These are phyloP conservation scores for Caenorhabditis sp. DNA, from an alignment of 2,888 invertebrate species.

Conservation along the genomic window DNA sequence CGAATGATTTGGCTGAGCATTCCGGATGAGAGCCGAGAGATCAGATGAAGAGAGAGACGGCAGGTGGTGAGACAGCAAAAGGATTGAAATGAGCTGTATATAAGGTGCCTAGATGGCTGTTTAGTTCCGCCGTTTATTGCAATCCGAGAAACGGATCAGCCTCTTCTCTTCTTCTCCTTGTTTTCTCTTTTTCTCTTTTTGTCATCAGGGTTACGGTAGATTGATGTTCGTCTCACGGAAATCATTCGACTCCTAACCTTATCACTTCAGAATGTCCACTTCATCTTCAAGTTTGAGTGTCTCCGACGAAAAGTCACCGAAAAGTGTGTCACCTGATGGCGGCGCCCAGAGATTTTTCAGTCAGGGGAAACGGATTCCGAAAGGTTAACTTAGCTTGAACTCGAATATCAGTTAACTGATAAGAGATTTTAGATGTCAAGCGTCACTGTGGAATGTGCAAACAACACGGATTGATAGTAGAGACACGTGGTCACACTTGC, in stretches of 20 bases:
- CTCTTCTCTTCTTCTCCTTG: no score
- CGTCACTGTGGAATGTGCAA: conserved; percentile 81
- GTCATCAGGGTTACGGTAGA: no score
- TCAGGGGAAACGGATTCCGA: conserved; percentile 74
- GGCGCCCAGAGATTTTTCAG: conserved; percentile 68
- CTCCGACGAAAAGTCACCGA: conserved; percentile 14
- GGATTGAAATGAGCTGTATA: background rate
- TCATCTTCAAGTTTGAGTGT: conserved; percentile 28
- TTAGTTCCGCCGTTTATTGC: background rate
- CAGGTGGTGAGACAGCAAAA: background rate
- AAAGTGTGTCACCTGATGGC: conserved; percentile 42
- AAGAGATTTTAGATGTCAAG: conserved; percentile 75
- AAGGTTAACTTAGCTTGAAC: conserved; percentile 44
- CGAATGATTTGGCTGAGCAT: background rate
- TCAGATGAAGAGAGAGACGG: background rate
- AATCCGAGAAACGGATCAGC: background rate
- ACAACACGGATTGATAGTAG: conserved; percentile 77
- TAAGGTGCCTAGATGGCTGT: background rate
- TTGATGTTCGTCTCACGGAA: no score
- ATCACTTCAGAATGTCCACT: conserved; percentile 5
- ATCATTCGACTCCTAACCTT: no score
- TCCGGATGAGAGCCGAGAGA: background rate
- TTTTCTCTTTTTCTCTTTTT: no score
- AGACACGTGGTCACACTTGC: conserved; percentile 80
- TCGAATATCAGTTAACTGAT: background rate